Evolutionary conservation across 2,797 vertebrate species (phyloP), one percentile per base, ranked within the genome.

Genomic region (Labroides dimidiatus): DNA sequence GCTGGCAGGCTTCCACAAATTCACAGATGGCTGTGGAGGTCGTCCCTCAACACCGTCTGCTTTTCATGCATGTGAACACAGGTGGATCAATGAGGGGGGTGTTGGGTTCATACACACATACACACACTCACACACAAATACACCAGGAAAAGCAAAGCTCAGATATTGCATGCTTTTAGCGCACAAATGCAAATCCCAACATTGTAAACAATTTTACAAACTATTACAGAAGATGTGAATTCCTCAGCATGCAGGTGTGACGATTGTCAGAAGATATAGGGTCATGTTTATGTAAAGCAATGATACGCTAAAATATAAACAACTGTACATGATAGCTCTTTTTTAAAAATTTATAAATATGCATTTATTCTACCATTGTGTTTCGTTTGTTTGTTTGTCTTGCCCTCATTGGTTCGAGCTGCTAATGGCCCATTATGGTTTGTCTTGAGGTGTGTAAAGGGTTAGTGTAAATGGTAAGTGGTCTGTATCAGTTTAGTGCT

Each of bases 11-110:
- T 54, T 75, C 72, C 75, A 70, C 50, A 41, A 61, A 59, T 20
- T 24, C 75, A 75, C 78, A 81, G 78, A 81, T 84, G 82, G 82
- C 5, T 0, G 41, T 44, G 44, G 69, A 68, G 72, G 67, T 69
- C 53, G 8, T 56, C 56, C 24, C 53, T 42, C 51, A 50, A 57
- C 57, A 64, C 54, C 64, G 11, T 58, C 52, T 69, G 75, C 43
- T 78, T 58, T 53, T 49, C 42, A 36, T 53, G 75, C 65, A 54
- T 51, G 10, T 73, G 15, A 73, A 48, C 75, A 64, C 69, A 63
- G 82, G 66, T 81, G 65, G 69, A 42, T 23, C 62, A 33, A 54
- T 71, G 63, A 60, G 60, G 15, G 30, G 36, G 21, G 30, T 33
- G 2, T 39, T 14, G n/a, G n/a, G n/a, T n/a, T n/a, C 30, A 33